These are phyloP conservation scores for Pantherophis vulpinus DNA, from an alignment of 2,797 vertebrate species.

Conservation along the genomic window DNA sequence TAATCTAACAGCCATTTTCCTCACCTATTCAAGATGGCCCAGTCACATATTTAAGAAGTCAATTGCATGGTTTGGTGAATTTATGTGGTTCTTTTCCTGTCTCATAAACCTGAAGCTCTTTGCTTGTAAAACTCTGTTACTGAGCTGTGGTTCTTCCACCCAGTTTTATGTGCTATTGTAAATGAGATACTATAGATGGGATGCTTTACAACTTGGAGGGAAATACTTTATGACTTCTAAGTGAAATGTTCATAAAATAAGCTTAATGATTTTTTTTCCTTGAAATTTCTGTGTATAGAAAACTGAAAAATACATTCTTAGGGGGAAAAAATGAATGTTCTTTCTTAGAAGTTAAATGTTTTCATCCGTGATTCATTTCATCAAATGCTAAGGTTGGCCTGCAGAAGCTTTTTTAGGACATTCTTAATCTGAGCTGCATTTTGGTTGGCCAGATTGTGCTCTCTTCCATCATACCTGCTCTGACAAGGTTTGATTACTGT, in stretches of 20 bases:
- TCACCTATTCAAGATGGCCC: no score
- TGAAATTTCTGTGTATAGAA: background rate
- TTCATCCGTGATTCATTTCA: background rate
- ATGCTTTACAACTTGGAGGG: background rate
- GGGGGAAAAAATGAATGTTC: background rate
- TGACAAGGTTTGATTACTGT: background rate
- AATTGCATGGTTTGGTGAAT: background rate
- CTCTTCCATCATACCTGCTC: background rate
- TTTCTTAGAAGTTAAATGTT: background rate
- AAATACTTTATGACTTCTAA: background rate
- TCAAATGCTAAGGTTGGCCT: background rate
- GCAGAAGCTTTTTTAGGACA: background rate
- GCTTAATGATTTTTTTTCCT: background rate
- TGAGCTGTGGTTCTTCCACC: background rate
- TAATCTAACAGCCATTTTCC: background rate
- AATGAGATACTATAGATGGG: background rate
- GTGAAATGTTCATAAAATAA: background rate
- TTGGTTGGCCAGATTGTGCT: background rate
- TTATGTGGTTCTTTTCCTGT: background rate
- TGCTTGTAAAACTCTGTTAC: background rate
- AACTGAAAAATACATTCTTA: background rate
- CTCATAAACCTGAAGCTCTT: background rate
- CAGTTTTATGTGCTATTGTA: background rate
- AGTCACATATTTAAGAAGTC: background rate
- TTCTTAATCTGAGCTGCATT: background rate